Evolutionary conservation across 2,888 invertebrate genomes (phyloP), one percentile per base, ranked within the genome.

Genomic region (Drosophila leonis): DNA sequence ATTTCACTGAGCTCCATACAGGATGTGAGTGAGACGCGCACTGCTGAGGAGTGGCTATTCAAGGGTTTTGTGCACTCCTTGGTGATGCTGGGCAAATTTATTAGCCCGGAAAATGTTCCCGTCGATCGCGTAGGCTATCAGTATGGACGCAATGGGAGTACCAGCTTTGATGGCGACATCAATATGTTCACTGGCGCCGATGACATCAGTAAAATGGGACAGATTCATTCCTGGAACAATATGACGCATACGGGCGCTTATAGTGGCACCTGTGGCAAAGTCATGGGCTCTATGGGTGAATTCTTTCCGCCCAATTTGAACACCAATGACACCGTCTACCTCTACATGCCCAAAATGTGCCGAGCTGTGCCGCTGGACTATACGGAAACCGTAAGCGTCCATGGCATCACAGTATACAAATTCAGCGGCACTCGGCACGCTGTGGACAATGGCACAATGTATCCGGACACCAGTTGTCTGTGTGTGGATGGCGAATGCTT

Each of bases 91-190:
- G 96, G 95, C 0, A 94, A 94, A 75, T 92, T 93, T 56, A 65
- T 95, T 4, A 94, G 95, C 0, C 92, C 94, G 0, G 92, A 94
- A 0, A 94, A 94, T 0, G 94, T 95, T 0, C 94, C 95, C 0
- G 95, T 95, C 71, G 97, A 97, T 90, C 95, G 94, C 78, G 96
- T 98, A 89, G 98, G 97, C 15, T 96, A 97, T 95, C 97, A 98
- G 92, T 97, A 97, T 86, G 93, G 92, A 96, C 95, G 97, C 85
- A 98, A 98, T 90, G 96, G 95, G 67, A 96, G 96, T 0, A 93
- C 94, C 1, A 94, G 94, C 0, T 96, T 95, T 51, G 97, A 97
- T 68, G 98, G 98, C 0, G 93, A 95, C 54, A 95, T 95, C 89
- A 97, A 97, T 82, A 95, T 98, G 92, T 95, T 95, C 31, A 97